phyloP scores from a whole-genome alignment of 2,888 invertebrate genomes.

The Erebia ligea region DNA sequence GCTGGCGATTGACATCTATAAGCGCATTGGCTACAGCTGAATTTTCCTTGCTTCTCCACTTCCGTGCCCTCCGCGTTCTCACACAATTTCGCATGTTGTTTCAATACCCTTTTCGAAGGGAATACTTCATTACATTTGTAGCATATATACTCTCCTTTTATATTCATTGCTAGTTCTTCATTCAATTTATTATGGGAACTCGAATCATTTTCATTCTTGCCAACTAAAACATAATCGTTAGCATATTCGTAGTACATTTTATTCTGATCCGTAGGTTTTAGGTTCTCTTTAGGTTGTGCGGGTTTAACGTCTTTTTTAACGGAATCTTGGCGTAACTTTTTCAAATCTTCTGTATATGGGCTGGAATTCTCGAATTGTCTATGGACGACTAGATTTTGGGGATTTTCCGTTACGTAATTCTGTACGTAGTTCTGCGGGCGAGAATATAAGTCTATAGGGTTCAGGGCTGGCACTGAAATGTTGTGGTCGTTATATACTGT shows the following conservation, averaged over 20 bases:
- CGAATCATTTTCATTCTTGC: conserved; percentile 55
- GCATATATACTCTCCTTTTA: conserved; percentile 71
- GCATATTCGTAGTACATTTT: conserved; percentile 59
- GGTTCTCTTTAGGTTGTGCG: conserved; percentile 71
- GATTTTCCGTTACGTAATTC: conserved; percentile 62
- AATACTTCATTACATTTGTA: conserved; percentile 70
- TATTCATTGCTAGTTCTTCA: conserved; percentile 63
- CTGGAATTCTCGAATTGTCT: conserved; percentile 66
- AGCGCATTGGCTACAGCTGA: conserved; percentile 69
- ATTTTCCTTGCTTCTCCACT: conserved; percentile 67
- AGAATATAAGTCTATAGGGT: conserved; percentile 57
- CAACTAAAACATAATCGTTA: conserved; percentile 43
- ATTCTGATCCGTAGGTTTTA: conserved; percentile 67
- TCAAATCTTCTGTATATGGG: conserved; percentile 61
- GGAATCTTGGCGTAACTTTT: conserved; percentile 59
- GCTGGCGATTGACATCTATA: conserved; percentile 79
- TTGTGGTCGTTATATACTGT: conserved; percentile 61
- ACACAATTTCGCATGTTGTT: conserved; percentile 68
- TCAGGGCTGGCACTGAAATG: conserved; percentile 47
- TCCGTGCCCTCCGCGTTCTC: conserved; percentile 49
- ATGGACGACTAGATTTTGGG: conserved; percentile 72
- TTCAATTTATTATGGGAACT: conserved; percentile 53
- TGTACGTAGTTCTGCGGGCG: conserved; percentile 63
- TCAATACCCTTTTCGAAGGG: conserved; percentile 67
- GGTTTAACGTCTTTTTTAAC: conserved; percentile 51